Evolutionary conservation across 2,113 vertebrate species (phyloP).

Genomic region (Pampusana beccarii): DNA sequence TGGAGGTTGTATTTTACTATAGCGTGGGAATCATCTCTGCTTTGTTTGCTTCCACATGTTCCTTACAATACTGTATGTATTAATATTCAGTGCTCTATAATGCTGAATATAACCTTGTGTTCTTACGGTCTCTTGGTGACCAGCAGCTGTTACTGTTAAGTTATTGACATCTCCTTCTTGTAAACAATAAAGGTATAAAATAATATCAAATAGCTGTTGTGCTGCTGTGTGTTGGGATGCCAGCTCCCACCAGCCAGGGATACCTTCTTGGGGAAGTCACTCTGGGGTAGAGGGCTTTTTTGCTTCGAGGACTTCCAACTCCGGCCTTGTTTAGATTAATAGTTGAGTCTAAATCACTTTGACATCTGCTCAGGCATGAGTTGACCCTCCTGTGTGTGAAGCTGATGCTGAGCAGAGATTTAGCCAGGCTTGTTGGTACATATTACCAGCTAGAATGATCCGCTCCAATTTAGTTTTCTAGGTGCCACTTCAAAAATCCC

Average conservation of each 20-base stretch:
- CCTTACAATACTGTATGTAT: accelerated
- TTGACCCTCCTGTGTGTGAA: not conserved
- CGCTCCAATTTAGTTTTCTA: not conserved
- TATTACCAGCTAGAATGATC: not conserved
- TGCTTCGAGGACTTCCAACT: not conserved
- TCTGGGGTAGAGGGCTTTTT: no score
- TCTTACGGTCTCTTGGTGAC: not conserved
- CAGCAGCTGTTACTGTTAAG: not conserved
- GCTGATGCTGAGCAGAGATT: no score
- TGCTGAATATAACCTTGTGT: no score
- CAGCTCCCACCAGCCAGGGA: not conserved
- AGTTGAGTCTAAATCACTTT: not conserved
- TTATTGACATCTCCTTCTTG: not conserved
- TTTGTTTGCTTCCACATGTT: not conserved
- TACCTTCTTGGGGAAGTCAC: not conserved
- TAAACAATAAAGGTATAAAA: not conserved
- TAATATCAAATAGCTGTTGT: no score
- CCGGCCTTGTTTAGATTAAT: not conserved
- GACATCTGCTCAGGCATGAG: not conserved
- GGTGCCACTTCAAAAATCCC: not conserved
- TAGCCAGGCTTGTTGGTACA: not conserved
- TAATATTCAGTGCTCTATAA: not conserved
- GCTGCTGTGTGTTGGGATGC: not conserved
- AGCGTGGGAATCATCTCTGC: not conserved
- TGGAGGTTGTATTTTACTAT: not conserved